Percentiles rank a stretch among this genome's conserved stretches.
These are phyloP conservation scores for Agrotis exclamationis DNA, from an alignment of 2,888 invertebrate genomes.

Conservation along the genomic window DNA sequence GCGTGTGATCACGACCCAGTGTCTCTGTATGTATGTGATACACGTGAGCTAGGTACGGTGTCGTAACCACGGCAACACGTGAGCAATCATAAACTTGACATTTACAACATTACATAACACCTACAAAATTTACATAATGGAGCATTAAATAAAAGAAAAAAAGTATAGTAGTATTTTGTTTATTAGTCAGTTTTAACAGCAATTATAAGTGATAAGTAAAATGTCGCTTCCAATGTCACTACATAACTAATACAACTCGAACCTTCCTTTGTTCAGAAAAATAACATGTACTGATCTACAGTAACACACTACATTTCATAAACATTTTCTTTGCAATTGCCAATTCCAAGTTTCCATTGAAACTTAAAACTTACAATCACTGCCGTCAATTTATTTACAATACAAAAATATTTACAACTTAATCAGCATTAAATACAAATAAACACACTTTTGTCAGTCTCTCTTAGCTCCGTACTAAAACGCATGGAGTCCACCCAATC, in stretches of 20 bases:
- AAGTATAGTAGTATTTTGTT: constrained; percentile 69
- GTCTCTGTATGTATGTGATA: not conserved
- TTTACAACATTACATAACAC: constrained; percentile 49
- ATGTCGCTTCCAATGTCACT: constrained; percentile 68
- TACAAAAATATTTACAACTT: constrained; percentile 86
- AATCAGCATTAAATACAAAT: constrained; percentile 74
- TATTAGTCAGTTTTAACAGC: constrained; percentile 85
- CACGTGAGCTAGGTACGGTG: constrained; percentile 15
- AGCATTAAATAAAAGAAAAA: constrained; percentile 63
- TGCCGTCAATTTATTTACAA: constrained; percentile 79
- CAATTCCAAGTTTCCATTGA: constrained; percentile 70
- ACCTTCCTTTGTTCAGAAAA: constrained; percentile 38
- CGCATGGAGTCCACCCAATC: constrained; percentile 78
- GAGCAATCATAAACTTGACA: constrained; percentile 55
- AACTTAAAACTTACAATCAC: constrained; percentile 88
- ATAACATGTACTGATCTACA: constrained; percentile 28
- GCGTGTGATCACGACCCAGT: constrained; percentile 3
- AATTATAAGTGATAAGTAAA: constrained; percentile 86
- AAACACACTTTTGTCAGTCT: constrained; percentile 67
- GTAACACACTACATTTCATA: constrained; percentile 65
- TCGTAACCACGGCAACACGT: constrained; percentile 31
- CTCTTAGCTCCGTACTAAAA: constrained; percentile 81
- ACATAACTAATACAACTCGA: constrained; percentile 59
- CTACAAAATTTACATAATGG: constrained; percentile 11
- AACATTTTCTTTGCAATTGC: constrained; percentile 69